Conservation (phyloP, 1,140 invertebrate genomes). For the Monochamus saltuarius region DNA sequence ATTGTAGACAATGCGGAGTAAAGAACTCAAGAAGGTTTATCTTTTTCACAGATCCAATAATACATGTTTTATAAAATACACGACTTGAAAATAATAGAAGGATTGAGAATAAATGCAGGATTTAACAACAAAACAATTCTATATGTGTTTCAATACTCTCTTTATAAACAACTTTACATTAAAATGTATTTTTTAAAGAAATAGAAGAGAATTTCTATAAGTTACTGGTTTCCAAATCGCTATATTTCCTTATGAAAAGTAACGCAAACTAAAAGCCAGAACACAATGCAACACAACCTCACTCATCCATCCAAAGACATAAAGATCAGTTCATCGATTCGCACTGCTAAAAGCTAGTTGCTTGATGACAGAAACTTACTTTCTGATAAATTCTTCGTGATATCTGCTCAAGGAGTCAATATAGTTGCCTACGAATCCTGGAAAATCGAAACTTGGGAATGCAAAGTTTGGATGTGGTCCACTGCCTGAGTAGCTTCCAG, state of each 20-base stretch:
- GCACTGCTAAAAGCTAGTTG: conserved; percentile 5
- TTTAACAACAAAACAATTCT: too few relatives aligned
- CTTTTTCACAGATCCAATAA: too few relatives aligned
- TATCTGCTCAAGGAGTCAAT: conserved; percentile 32
- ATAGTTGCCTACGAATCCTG: conserved; percentile 30
- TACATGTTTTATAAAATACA: too few relatives aligned
- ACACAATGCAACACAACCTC: not conserved
- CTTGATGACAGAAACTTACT: conserved; percentile 29
- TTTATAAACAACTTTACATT: too few relatives aligned
- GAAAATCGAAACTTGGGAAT: conserved; percentile 36
- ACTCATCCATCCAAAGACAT: not conserved
- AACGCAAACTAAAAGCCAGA: not conserved
- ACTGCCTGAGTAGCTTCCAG: conserved; percentile 30
- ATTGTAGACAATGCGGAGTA: too few relatives aligned
- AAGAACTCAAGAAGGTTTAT: not conserved
- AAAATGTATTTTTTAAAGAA: too few relatives aligned
- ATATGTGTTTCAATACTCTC: too few relatives aligned
- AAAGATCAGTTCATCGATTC: too few relatives aligned
- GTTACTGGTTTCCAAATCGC: not conserved
- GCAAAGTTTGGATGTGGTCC: conserved; percentile 9
- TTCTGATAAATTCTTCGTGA: conserved; percentile 31
- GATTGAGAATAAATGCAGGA: too few relatives aligned
- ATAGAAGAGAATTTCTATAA: too few relatives aligned
- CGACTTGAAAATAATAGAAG: not conserved
- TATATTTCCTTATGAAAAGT: not conserved